phyloP scores from a whole-genome alignment of 2,113 vertebrate species.

The Tympanuchus pallidicinctus region DNA sequence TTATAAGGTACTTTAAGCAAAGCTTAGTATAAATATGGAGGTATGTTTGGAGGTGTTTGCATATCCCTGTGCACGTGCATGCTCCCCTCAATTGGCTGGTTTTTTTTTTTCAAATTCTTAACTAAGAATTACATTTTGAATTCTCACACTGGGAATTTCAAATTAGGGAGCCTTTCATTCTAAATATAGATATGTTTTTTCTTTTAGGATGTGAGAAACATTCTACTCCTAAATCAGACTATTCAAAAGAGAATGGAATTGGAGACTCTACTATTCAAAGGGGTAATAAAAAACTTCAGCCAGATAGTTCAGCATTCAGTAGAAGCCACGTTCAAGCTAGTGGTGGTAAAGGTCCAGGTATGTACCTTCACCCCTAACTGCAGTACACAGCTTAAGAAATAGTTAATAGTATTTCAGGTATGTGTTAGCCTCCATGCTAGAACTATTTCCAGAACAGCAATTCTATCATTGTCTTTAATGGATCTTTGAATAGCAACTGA shows the following conservation, averaged over 20 bases:
- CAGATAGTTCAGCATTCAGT: conserved; percentile 78
- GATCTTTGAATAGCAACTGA: neutral
- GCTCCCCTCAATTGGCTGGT: neutral
- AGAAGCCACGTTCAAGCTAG: conserved; percentile 82
- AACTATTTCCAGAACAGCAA: neutral
- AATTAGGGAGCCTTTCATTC: neutral
- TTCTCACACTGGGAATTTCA: neutral
- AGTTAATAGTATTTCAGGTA: neutral
- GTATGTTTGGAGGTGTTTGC: neutral
- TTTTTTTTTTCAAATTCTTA: neutral
- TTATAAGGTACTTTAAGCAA: neutral
- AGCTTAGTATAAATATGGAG: neutral
- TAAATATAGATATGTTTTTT: neutral
- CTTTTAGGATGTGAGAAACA: conserved; percentile 73
- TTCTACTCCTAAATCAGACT: conserved; percentile 76
- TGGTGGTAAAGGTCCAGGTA: conserved; percentile 86
- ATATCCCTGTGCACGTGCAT: fast-evolving
- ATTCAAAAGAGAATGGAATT: conserved; percentile 84
- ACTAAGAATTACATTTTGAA: neutral
- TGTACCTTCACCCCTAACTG: neutral
- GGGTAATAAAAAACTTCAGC: conserved; percentile 74
- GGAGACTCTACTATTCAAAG: conserved; percentile 75
- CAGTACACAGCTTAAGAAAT: fast-evolving
- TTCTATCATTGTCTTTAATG: neutral
- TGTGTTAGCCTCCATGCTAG: neutral